These are phyloP conservation scores for Drosophila pseudotalamancana DNA, from an alignment of 2,888 invertebrate genomes.

Conservation along the genomic window DNA sequence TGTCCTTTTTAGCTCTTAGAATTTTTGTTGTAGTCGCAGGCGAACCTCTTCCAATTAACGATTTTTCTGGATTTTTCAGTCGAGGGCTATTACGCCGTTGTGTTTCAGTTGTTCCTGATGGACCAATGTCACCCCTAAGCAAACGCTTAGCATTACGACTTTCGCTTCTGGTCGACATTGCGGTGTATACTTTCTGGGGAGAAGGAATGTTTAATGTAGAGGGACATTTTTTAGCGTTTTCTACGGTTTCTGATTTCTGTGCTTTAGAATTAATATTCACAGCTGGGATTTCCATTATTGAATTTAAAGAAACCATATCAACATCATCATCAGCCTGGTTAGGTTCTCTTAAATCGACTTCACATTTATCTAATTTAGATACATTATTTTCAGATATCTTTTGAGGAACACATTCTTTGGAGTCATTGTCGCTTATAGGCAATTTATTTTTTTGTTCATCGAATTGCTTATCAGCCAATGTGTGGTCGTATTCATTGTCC, in stretches of 20 bases:
- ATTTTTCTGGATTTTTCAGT: constrained; percentile 3
- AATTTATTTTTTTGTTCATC: not conserved
- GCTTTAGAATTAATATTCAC: no score
- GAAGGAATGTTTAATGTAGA: not conserved
- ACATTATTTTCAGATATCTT: not conserved
- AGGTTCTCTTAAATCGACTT: not conserved
- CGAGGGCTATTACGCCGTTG: constrained; percentile 26
- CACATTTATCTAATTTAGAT: not conserved
- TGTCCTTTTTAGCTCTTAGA: not conserved
- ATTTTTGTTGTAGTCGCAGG: not conserved
- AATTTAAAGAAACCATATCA: no score
- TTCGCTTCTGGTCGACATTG: not conserved
- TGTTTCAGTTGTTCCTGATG: not conserved
- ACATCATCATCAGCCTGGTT: not conserved
- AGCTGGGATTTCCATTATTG: no score
- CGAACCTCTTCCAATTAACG: constrained; percentile 3
- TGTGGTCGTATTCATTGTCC: no score
- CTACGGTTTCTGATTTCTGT: not conserved
- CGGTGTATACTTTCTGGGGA: not conserved
- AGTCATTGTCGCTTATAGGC: no score
- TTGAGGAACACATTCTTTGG: no score
- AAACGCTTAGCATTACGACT: constrained; percentile 23
- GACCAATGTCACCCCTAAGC: not conserved
- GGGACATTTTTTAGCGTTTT: not conserved
- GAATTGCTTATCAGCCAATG: not conserved